Conservation (phyloP, 2,888 invertebrate species). For the Allygus modestus region DNA sequence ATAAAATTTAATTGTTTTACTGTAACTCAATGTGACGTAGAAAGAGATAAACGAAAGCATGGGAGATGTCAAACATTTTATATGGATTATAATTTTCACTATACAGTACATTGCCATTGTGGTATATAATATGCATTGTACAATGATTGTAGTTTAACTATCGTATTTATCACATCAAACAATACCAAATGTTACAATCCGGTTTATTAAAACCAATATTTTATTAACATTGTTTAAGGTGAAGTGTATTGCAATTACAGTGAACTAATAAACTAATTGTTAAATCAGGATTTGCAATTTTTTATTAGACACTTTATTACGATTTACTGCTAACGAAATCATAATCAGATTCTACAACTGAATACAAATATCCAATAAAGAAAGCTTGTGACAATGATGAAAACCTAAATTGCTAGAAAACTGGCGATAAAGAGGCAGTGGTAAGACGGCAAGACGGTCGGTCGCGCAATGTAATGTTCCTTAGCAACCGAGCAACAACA, state of each 20-base stretch:
- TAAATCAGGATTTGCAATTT: neutral
- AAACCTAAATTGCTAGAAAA: neutral
- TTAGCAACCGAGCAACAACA: conserved; percentile 12
- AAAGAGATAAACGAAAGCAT: neutral
- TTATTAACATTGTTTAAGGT: too few species aligned
- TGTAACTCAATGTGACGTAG: neutral
- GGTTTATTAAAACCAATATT: too few species aligned
- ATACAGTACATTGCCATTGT: too few species aligned
- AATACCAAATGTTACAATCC: too few species aligned
- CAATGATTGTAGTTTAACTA: too few species aligned
- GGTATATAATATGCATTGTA: too few species aligned
- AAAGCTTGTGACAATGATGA: neutral
- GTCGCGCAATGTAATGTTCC: conserved; percentile 13
- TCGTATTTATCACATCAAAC: too few species aligned
- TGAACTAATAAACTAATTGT: neutral
- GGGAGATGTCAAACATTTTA: too few species aligned
- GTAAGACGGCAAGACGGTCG: neutral
- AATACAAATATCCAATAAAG: neutral
- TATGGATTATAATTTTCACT: too few species aligned
- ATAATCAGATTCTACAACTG: too few species aligned
- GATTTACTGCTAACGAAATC: neutral
- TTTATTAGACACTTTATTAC: neutral
- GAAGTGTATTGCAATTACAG: neutral
- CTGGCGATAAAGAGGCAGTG: conserved; percentile 3
- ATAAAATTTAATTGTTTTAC: neutral